Evolutionary conservation across 2,888 invertebrate genomes (phyloP).

Genomic region (Tortricodes alternella): DNA sequence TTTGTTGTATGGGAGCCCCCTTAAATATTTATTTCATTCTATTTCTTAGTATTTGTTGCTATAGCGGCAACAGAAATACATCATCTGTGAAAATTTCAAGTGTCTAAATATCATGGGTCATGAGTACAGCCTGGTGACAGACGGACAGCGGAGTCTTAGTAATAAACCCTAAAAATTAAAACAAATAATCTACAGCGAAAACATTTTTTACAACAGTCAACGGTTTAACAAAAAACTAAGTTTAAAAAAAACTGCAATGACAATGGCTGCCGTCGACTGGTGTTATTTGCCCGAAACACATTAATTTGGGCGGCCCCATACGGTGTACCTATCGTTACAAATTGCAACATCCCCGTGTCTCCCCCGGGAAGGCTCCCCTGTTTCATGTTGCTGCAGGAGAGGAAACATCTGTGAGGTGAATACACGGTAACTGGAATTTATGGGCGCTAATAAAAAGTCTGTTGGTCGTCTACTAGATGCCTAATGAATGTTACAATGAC

Average conservation of each 20-base stretch:
- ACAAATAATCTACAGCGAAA: too few relatives aligned
- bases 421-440: constrained; percentile 52
- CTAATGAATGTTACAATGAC: too few relatives aligned
- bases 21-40: too few relatives aligned
- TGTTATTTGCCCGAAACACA: constrained; percentile 6
- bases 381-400: constrained; percentile 50
- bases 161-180: too few relatives aligned
- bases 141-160: too few relatives aligned
- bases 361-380: constrained; percentile 51
- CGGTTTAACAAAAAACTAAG: background rate
- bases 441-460: background rate
- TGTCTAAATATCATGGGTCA: too few relatives aligned
- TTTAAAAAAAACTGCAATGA: background rate
- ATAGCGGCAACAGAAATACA: too few relatives aligned
- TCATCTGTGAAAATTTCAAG: too few relatives aligned
- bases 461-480: background rate
- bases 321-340: constrained; percentile 26
- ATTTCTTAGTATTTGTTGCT: too few relatives aligned
- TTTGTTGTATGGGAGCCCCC: too few relatives aligned
- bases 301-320: constrained; percentile 21
- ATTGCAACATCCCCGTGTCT: constrained; percentile 31
- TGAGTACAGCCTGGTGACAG: too few relatives aligned
- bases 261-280: background rate
- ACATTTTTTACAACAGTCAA: too few relatives aligned
- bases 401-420: constrained; percentile 58